These are phyloP conservation scores for Drosophila ogumai DNA, from an alignment of 1,140 invertebrate genomes.

Conservation along the genomic window DNA sequence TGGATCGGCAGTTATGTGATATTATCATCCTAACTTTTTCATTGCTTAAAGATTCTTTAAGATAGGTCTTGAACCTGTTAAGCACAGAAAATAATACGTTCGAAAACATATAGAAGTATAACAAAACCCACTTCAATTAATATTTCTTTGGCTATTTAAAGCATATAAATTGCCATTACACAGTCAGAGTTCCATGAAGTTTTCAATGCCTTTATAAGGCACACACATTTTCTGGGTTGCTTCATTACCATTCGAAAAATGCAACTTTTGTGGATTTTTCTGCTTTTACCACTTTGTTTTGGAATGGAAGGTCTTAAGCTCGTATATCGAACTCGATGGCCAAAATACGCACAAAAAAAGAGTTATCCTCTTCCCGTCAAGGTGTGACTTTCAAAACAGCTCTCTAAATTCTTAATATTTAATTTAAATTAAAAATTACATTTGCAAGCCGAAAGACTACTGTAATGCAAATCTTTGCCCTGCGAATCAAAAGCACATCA, in stretches of 20 bases:
- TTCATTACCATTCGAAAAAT: not conserved
- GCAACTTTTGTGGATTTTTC: not conserved
- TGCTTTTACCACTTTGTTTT: not conserved
- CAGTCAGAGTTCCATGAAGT: not conserved
- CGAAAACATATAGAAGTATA: not conserved
- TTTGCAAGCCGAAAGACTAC: not conserved
- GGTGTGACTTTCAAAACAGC: not conserved
- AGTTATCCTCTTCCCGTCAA: not conserved
- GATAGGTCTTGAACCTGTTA: not conserved
- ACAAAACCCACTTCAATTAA: not conserved
- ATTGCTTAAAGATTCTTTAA: not conserved
- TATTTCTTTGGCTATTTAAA: not conserved
- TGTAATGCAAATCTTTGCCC: conserved; percentile 6
- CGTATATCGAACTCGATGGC: conserved; percentile 8
- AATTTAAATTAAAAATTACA: not conserved
- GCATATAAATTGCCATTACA: not conserved
- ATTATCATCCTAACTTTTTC: not conserved
- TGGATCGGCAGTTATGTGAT: too few species aligned
- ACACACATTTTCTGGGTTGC: not conserved
- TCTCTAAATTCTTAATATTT: not conserved
- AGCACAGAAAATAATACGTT: too few species aligned
- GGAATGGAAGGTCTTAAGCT: not conserved
- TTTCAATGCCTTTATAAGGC: not conserved
- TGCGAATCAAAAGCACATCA: not conserved
- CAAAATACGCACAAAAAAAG: not conserved